A percentile compares a stretch with the other conserved stretches of the same genome.
Evolutionary conservation across 1,140 invertebrate species (phyloP).

Genomic region (Papilio polytes): DNA sequence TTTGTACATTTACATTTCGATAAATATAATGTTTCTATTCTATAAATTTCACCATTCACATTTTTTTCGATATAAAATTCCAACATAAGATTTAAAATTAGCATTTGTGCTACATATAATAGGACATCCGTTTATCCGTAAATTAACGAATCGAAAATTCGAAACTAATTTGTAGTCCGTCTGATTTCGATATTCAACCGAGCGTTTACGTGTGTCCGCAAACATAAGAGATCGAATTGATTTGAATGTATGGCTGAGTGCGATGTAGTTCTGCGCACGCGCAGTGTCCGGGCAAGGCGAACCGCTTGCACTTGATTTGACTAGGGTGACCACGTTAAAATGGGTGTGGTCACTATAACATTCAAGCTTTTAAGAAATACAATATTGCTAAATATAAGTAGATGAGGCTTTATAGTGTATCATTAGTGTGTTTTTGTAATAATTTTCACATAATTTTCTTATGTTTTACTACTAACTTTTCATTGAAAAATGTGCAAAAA

Average conservation of each 20-base stretch:
- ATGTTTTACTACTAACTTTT: no score
- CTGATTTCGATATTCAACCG: constrained; percentile 1
- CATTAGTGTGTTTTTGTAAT: no score
- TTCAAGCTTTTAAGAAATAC: no score
- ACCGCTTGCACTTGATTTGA: constrained; percentile 62
- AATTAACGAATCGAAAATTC: neutral
- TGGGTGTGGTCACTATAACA: neutral
- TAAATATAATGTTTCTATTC: no score
- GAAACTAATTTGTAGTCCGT: constrained; percentile 21
- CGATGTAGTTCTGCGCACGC: constrained; percentile 48
- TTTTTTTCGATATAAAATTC: neutral
- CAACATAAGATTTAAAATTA: neutral
- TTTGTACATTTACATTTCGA: no score
- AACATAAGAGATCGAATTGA: constrained; percentile 16
- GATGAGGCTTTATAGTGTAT: no score
- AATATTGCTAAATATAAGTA: no score
- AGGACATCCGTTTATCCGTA: neutral
- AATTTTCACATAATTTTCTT: no score
- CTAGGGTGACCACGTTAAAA: constrained; percentile 50
- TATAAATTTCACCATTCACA: neutral
- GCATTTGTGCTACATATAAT: neutral
- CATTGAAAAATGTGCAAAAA: no score
- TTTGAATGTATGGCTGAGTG: constrained; percentile 44
- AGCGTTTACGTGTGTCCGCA: constrained; percentile 26
- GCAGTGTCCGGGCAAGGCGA: constrained; percentile 65